Evolutionary conservation across 2,113 vertebrate species (phyloP).

Genomic region (Cinclus cinclus): DNA sequence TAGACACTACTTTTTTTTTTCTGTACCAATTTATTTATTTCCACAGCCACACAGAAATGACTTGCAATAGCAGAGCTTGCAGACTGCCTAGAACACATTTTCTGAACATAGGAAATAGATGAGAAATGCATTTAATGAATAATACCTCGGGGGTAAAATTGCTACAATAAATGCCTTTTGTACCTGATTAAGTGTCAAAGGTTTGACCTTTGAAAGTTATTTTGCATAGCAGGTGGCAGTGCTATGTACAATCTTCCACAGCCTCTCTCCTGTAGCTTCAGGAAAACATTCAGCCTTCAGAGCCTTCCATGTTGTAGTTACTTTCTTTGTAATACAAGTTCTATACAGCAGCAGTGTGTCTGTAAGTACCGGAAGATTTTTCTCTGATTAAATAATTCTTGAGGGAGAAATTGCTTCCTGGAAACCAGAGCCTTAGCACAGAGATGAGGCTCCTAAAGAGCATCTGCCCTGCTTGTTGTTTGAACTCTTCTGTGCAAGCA

Average conservation of each 20-base stretch:
- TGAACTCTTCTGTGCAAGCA: neutral
- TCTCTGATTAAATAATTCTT: slow-evolving; percentile 65
- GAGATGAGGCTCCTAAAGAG: slow-evolving; percentile 26
- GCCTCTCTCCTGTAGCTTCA: neutral
- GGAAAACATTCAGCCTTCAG: neutral
- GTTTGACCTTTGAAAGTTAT: neutral
- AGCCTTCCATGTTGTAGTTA: neutral
- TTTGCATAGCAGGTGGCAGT: neutral
- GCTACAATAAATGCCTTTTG: neutral
- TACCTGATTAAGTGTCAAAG: neutral
- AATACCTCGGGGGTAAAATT: neutral
- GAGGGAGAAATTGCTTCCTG: slow-evolving; percentile 61
- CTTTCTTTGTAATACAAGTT: neutral
- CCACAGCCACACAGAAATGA: neutral
- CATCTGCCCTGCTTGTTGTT: slow-evolving; percentile 13
- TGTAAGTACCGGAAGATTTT: slow-evolving; percentile 53
- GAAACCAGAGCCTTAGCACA: slow-evolving; percentile 48
- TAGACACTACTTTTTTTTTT: neutral
- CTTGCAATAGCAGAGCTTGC: neutral
- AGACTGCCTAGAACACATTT: neutral
- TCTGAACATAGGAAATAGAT: neutral
- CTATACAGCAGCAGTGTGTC: slow-evolving; percentile 22
- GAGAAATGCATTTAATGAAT: neutral
- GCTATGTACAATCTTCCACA: neutral
- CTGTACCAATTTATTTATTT: neutral